These are phyloP conservation scores for Drosophila parthenogenetica DNA, from an alignment of 2,888 invertebrate species.

Conservation along the genomic window DNA sequence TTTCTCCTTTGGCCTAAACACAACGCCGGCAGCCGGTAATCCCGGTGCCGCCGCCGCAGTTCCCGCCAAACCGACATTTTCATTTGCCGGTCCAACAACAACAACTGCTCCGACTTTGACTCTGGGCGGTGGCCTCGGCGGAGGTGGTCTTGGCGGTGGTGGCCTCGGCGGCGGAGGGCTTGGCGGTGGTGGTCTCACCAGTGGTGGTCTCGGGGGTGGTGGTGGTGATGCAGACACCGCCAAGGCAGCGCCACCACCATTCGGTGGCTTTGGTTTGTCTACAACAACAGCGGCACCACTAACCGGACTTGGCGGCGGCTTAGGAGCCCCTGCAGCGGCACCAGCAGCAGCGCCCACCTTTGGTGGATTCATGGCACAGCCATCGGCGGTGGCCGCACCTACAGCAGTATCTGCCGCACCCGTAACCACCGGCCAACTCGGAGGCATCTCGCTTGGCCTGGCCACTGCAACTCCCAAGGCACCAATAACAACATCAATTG, in stretches of 20 bases:
- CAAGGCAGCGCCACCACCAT: constrained; percentile 61
- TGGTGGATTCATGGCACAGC: constrained; percentile 26
- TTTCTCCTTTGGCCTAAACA: constrained; percentile 65
- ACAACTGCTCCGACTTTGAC: constrained; percentile 10
- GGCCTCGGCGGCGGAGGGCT: constrained; percentile 63
- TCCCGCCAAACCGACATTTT: constrained; percentile 68
- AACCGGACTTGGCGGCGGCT: constrained; percentile 35
- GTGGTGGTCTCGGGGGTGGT: constrained; percentile 42
- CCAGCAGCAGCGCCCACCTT: constrained; percentile 26
- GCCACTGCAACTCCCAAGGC: constrained; percentile 47
- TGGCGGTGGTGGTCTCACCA: constrained; percentile 21
- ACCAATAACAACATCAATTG: constrained; percentile 25
- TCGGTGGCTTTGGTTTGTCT: constrained; percentile 61
- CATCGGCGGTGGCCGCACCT: constrained; percentile 28
- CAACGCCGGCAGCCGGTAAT: constrained; percentile 44
- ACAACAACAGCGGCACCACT: constrained; percentile 29
- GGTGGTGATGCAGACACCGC: constrained; percentile 76
- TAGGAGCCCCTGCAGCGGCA: constrained; percentile 25
- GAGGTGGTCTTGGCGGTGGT: constrained; percentile 65
- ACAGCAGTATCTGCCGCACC: constrained; percentile 32
- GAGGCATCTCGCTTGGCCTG: constrained; percentile 50
- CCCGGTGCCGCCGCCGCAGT: constrained; percentile 14
- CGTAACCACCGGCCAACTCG: constrained; percentile 39
- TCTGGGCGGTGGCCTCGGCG: constrained; percentile 2
- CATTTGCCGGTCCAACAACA: constrained; percentile 46